Percentiles rank a stretch among this genome's conserved stretches.
Conservation (phyloP, 2,113 vertebrate genomes). For the Dinomys branickii region DNA sequence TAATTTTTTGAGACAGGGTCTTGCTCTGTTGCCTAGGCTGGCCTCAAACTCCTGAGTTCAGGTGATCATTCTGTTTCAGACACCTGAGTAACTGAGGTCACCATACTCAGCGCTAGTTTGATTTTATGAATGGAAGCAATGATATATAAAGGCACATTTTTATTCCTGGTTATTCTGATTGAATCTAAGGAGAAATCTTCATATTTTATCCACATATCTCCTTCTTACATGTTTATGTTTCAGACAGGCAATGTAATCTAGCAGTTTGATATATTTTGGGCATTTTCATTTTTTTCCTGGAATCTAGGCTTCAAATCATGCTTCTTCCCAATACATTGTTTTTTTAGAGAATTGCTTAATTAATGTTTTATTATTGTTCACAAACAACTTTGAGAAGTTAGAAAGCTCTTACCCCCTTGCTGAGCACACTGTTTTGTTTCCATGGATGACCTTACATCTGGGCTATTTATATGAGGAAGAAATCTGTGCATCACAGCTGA, state of each 20-base stretch:
- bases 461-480: neutral
- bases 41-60: neutral
- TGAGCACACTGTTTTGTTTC: neutral
- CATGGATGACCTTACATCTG: too few relatives aligned
- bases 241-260: neutral
- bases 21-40: neutral
- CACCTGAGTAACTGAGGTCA: too few relatives aligned
- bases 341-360: neutral
- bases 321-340: neutral
- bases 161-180: neutral
- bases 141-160: neutral
- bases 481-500: neutral
- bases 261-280: neutral
- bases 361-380: neutral
- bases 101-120: neutral
- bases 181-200: neutral
- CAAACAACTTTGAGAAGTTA: neutral
- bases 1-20: neutral
- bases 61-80: neutral
- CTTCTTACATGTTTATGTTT: neutral
- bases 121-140: neutral
- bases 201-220: neutral
- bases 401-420: neutral
- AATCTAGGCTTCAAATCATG: neutral
- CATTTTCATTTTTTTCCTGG: neutral